Evolutionary conservation across 2,888 invertebrate species (phyloP), one percentile per base, ranked within the genome.

Genomic region (Eupeodes luniger): DNA sequence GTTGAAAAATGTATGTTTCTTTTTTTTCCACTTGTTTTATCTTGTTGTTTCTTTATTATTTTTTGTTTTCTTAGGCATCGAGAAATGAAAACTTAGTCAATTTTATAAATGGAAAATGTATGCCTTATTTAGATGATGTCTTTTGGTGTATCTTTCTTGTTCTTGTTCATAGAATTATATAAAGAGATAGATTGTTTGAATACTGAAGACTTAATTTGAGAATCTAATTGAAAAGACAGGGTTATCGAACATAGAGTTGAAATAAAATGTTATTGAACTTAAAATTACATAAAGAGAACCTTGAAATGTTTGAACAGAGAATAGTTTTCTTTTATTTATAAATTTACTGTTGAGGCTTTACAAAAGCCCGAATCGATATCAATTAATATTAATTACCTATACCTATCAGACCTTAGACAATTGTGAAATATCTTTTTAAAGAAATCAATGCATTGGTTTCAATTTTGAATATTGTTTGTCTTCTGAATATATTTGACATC

Each of bases 61-160:
- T 57, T 75, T 76, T 69, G 64, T 57, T 76, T 47, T 78, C 14
- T 47, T 49, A n/a, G n/a, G 51, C 62, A 36, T 44, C 27, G n/a
- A 62, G 55, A 78, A 86, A 86, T 76, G 82, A 66, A 86, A 86
- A 86, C 72, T 74, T 61, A 88, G 81, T 88, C 84, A 84, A 72
- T 76, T 84, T 81, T 67, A 62, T 88, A 81, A 84, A 88, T 84
- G 81, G 80, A 51, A 84, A 87, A 84, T 67, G 74, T 67, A 77
- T 87, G 72, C 62, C 40, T 51, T 7, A 40, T 40, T 9, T 16
- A 10, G 16, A 16, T 4, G 1, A 7, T 53, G 16, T 16, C 11
- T 55, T 9, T 16, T 27, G 14, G 27, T 27, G 27, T 64, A 61
- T 47, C 85, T n/a, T 59, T 27, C 27, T 27, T 27, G 27, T 27